Evolutionary conservation across 2,888 invertebrate genomes (phyloP), one percentile per base, ranked within the genome.

Genomic region (Thymelicus lineola): DNA sequence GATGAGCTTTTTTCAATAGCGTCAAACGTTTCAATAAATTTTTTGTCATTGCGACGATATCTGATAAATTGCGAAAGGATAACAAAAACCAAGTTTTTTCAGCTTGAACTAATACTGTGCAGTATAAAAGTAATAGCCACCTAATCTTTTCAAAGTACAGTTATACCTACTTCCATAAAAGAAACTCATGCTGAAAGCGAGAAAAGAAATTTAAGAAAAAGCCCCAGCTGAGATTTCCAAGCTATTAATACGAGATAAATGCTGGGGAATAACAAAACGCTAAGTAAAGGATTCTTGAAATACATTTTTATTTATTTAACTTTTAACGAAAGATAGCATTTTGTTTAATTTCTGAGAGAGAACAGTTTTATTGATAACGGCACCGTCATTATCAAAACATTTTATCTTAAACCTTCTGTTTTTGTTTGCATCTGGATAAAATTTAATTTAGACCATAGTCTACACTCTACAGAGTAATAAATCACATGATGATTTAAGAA

Each of bases 21-120:
- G 14, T 35, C 42, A 36, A 61, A 46, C 15, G 61, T 48, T 48
- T 62, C 17, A 35, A 63, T 53, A 17, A 7, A 17, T 53, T 65
- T 15, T 65, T 55, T 15, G 15, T 57, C 57, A 17, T 35, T 15
- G 57, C 35, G 57, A 45, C 65, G 45, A 28, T 57, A 57, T 35
- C 57, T 42, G 28, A 45, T 45, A 45, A 35, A 12, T 50, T 17
- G 50, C 28, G 12, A 28, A 55, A 57, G 46, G 57, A 57, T n/a
- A 28, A 17, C 35, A 46, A 10, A 14, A 58, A 66, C 35, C 14
- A 15, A 0, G 7, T 7, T 58, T 58, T 46, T 66, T 35, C 35
- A 65, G 57, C 28, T 35, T 15, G 46, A 46, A 36, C 28, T 45
- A n/a, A 28, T 15, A 2, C 14, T 17, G 6, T 42, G 15, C 10